Conservation (phyloP, 2,113 vertebrate species). For the Paramormyrops kingsleyae region DNA sequence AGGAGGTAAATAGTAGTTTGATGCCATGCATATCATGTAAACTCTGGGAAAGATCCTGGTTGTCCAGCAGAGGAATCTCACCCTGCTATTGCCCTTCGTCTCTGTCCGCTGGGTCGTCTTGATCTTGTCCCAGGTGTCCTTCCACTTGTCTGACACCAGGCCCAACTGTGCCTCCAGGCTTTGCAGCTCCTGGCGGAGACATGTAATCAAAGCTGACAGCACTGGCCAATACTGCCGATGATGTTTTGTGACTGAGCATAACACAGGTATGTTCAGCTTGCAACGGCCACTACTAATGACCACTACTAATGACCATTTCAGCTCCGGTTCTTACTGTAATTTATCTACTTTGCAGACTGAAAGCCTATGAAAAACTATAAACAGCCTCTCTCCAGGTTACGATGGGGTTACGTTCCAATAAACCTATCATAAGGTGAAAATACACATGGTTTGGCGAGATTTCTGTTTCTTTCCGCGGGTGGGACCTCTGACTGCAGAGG, state of each 20-base stretch:
- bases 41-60: not conserved
- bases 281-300: not conserved
- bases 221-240: not conserved
- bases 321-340: not conserved
- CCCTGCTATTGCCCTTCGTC: slow-evolving; percentile 69
- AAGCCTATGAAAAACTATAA: not conserved
- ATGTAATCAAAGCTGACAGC: not conserved
- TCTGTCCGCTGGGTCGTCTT: slow-evolving; percentile 76
- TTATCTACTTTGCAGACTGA: not conserved
- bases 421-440: no score
- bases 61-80: slow-evolving; percentile 39
- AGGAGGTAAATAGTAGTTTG: not conserved
- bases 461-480: no score
- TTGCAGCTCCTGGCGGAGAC: slow-evolving; percentile 70
- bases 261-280: not conserved
- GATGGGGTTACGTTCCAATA: no score
- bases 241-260: not conserved
- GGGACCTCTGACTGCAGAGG: not conserved
- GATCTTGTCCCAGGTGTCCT: slow-evolving; percentile 88
- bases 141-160: slow-evolving; percentile 82
- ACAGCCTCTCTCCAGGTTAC: no score
- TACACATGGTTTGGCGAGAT: no score
- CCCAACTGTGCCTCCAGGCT: slow-evolving; percentile 82
- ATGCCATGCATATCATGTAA: not conserved
- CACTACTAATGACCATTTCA: not conserved